Evolutionary conservation across 2,888 invertebrate species (phyloP).

Genomic region (Barypeithes pellucidus): DNA sequence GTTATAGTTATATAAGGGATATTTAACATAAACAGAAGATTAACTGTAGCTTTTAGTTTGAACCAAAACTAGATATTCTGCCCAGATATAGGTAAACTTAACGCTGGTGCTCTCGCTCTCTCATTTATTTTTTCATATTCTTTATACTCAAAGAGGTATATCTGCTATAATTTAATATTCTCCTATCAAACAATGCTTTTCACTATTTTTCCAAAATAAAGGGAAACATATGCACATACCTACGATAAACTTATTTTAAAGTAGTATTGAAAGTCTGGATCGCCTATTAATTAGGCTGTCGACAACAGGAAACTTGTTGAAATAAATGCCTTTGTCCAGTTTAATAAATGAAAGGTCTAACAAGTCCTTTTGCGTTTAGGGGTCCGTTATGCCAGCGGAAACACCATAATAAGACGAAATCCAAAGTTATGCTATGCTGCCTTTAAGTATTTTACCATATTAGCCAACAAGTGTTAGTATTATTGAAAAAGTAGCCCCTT

Average conservation of each 20-base stretch:
- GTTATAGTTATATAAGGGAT: too few relatives aligned
- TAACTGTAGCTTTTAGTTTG: too few relatives aligned
- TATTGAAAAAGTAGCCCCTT: conserved; percentile 6
- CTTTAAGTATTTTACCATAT: conserved; percentile 44
- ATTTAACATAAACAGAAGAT: too few relatives aligned
- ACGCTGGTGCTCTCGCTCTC: too few relatives aligned
- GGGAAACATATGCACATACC: conserved; percentile 26
- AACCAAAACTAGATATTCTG: too few relatives aligned
- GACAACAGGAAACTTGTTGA: conserved; percentile 58
- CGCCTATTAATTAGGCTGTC: conserved; percentile 62
- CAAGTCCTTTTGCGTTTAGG: conserved; percentile 42
- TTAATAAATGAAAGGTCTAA: conserved; percentile 52
- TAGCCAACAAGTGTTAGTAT: conserved; percentile 33
- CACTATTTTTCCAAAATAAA: conserved; percentile 22
- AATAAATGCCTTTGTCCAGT: conserved; percentile 56
- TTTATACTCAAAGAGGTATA: neutral
- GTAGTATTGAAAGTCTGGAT: conserved; percentile 59
- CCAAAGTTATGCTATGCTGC: conserved; percentile 30
- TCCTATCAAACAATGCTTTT: conserved; percentile 8
- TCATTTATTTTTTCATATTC: too few relatives aligned
- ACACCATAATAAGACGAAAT: conserved; percentile 38
- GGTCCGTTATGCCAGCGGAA: conserved; percentile 35
- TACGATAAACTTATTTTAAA: conserved; percentile 55
- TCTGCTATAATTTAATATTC: neutral
- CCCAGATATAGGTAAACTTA: too few relatives aligned